Base-by-base conservation (phyloP, 1,140 invertebrate species). In the Cyphomyrmex costatus region DNA sequence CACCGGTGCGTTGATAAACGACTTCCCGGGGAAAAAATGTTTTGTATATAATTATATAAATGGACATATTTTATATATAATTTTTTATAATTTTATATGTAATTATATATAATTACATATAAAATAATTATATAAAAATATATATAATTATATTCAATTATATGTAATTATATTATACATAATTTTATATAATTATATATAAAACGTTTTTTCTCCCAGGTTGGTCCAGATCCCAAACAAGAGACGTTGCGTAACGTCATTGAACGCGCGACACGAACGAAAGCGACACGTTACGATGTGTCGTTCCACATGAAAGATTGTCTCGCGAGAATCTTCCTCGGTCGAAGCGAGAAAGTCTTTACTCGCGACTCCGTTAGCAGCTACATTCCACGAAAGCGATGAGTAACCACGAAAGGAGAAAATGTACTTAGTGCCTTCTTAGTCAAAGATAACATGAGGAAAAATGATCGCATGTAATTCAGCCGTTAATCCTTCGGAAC, bases 391-490 rank as follows among this genome's bases (percentile, higher is more conserved):
- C 33, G 30, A 21, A n/a, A 42, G 14, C 19, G 78, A 76, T 3
- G n/a, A 27, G 16, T 12, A 46, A 19, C 3, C 6, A n/a, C 24
- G 53, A 24, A 14, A 36, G 21, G 4, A 49, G 14, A 71, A 73
- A 58, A 58, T 80, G 66, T 82, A 82, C 79, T 82, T 82, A 60
- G 79, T 71, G 33, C 46, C 51, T 58, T 71, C 7, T 5, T 58
- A 58, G 51, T 33, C 24, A 79, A 51, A 24, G 42, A 53, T 73
- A 46, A n/a, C 3, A 4, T 66, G 36, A 51, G 46, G 46, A 30
- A 66, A 56, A 82, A 58, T 58, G 3, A 49, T 49, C 10, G 16
- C 16, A 10, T 12, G 36, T 42, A 12, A 42, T 42, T 42, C 36
- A 42, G 36, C 10, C 10, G 36, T 42, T 42, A 10, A 42, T 42